Percentiles rank a stretch among this genome's conserved stretches.
Evolutionary conservation across 2,113 vertebrate species (phyloP).

Genomic region (Daphoenositta chrysoptera): DNA sequence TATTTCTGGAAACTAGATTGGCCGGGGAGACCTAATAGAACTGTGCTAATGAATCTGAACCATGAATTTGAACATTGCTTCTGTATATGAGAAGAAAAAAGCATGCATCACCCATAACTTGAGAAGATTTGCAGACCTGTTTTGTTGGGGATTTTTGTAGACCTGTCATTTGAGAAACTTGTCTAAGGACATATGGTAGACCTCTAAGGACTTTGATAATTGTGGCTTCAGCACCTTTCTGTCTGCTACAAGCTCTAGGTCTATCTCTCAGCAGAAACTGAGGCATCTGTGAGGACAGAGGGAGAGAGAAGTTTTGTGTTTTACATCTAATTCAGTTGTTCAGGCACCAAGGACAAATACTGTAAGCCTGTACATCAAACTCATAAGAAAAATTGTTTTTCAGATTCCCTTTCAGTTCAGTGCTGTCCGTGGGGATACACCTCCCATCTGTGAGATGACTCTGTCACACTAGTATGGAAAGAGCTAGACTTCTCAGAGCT

Average conservation of each 20-base stretch:
- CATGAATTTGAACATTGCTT: not conserved
- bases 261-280: not conserved
- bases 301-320: not conserved
- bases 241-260: not conserved
- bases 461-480: not conserved
- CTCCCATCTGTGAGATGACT: not conserved
- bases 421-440: not conserved
- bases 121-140: not conserved
- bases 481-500: not conserved
- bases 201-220: not conserved
- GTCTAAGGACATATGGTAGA: not conserved
- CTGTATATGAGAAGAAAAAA: not conserved
- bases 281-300: not conserved
- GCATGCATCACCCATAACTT: not conserved
- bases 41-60: not conserved
- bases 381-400: not conserved
- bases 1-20: not conserved
- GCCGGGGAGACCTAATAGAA: not conserved
- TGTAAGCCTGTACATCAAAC: not conserved
- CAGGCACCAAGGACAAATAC: not conserved
- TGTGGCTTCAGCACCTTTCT: not conserved
- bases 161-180: not conserved
- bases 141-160: not conserved
- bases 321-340: not conserved
- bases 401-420: not conserved